Evolutionary conservation across 2,888 invertebrate species (phyloP).

Genomic region (Phyllotreta cruciferae): DNA sequence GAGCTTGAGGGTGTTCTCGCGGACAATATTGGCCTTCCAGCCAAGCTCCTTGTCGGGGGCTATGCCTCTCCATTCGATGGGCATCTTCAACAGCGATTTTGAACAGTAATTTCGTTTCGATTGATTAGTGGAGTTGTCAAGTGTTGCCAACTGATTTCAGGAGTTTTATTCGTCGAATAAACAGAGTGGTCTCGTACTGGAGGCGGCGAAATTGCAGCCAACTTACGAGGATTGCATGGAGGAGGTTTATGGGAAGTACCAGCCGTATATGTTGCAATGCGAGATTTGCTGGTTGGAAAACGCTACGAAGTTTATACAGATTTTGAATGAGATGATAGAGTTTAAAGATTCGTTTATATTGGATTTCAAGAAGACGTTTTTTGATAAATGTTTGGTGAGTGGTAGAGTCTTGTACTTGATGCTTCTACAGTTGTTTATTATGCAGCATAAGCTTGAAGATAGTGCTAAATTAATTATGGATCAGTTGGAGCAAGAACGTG

Average conservation of each 20-base stretch:
- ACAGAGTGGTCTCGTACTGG: slow-evolving; percentile 42
- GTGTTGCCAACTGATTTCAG: slow-evolving; percentile 32
- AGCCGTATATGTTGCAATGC: slow-evolving; percentile 48
- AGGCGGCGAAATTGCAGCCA: slow-evolving; percentile 42
- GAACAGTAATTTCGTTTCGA: not conserved
- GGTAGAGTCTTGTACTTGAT: not conserved
- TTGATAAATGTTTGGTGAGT: slow-evolving; percentile 11
- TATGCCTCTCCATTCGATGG: slow-evolving; percentile 30
- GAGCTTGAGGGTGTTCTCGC: slow-evolving; percentile 53
- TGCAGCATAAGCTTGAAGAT: slow-evolving; percentile 15
- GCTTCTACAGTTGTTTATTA: not conserved
- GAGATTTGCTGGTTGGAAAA: slow-evolving; percentile 51
- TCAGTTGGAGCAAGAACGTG: slow-evolving; percentile 29
- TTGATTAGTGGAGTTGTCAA: not conserved
- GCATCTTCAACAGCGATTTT: slow-evolving; percentile 3
- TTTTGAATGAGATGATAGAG: slow-evolving; percentile 30
- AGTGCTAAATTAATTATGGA: slow-evolving; percentile 17
- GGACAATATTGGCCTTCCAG: slow-evolving; percentile 49
- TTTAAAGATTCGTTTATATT: slow-evolving; percentile 32
- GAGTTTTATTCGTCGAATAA: slow-evolving; percentile 45
- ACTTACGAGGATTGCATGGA: slow-evolving; percentile 46
- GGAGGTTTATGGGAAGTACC: slow-evolving; percentile 47
- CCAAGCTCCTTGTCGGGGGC: slow-evolving; percentile 38
- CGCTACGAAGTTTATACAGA: slow-evolving; percentile 34
- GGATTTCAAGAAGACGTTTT: slow-evolving; percentile 23